Conservation (phyloP, 1,140 invertebrate species). For the Drosophila repletoides region DNA sequence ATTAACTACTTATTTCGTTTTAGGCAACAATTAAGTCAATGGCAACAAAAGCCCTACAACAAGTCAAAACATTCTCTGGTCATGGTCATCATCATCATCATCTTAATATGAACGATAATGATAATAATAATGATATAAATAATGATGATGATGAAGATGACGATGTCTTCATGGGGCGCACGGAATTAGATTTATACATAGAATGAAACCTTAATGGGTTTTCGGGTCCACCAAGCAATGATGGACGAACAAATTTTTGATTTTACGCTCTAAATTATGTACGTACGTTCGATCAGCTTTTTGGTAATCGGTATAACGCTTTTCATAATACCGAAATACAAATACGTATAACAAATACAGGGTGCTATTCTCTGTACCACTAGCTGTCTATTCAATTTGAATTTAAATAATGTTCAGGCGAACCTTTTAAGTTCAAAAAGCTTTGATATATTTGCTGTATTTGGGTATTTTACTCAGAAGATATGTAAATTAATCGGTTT, state of each 20-base stretch:
- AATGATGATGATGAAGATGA: slow-evolving; percentile 4
- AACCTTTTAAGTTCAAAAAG: too few species aligned
- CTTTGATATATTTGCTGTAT: too few species aligned
- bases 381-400: too few species aligned
- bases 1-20: slow-evolving; percentile 39
- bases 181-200: slow-evolving; percentile 51
- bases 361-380: too few species aligned
- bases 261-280: slow-evolving; percentile 69
- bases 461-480: too few species aligned
- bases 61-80: slow-evolving; percentile 39
- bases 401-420: too few species aligned
- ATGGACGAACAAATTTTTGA: slow-evolving; percentile 60
- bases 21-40: slow-evolving; percentile 35
- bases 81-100: slow-evolving; percentile 30
- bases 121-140: too few species aligned
- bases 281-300: slow-evolving; percentile 44
- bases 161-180: slow-evolving; percentile 39
- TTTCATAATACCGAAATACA: not conserved
- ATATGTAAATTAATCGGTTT: too few species aligned
- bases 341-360: slow-evolving; percentile 14
- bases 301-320: slow-evolving; percentile 27
- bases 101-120: not conserved
- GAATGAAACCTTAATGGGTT: slow-evolving; percentile 60
- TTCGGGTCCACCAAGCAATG: slow-evolving; percentile 48
- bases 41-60: slow-evolving; percentile 40